Base-by-base conservation (phyloP, 2,888 invertebrate species). In the Sesia bembeciformis region DNA sequence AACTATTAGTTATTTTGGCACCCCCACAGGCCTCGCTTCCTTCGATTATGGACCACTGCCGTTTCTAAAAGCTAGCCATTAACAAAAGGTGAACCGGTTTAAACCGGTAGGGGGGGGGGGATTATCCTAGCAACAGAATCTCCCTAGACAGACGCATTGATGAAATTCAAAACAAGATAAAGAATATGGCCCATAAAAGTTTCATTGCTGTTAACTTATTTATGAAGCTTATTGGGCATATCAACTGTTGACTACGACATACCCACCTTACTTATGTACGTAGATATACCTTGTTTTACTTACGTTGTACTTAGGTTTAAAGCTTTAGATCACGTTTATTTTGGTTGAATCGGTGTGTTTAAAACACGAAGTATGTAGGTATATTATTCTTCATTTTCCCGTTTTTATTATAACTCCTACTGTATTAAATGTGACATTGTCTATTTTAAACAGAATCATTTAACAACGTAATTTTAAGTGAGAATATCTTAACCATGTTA, bases 1-100 rank as follows among this genome's bases (percentile, higher is more conserved):
- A 89, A 89, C 88, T 89, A 89, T 88, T 89, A 88, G 86, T 89
- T 88, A 88, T 87, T 88, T 89, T 85, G 88, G 88, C 88, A 86
- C 88, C 88, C 87, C 83, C 72, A 71, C 76, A 64, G 73, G 70
- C 77, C 78, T 73, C 67, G 66, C 73, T 72, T 64, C 69, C 72
- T 78, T 78, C 81, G 79, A 83, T 85, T 83, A 85, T 81, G 78
- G 78, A 67, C 78, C 73, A 39, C 39, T 50, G 50, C 39, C 7
- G 39, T 23, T 38, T 23, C 50, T 50, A 50, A 50, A 50, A 50
- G 39, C 50, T 8, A 39, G 38, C 50, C 39, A 3, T 50, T 50
- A 50, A 50, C 46, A 46, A 50, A 50, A 50, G 50, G 50, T 50
- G 50, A 50, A 50, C 50, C 7, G 4, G 50, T 50, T 50, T 50